Percentiles rank a stretch among this genome's conserved stretches.
phyloP scores from a whole-genome alignment of 1,140 invertebrate genomes.

The Drosophila albomicans region DNA sequence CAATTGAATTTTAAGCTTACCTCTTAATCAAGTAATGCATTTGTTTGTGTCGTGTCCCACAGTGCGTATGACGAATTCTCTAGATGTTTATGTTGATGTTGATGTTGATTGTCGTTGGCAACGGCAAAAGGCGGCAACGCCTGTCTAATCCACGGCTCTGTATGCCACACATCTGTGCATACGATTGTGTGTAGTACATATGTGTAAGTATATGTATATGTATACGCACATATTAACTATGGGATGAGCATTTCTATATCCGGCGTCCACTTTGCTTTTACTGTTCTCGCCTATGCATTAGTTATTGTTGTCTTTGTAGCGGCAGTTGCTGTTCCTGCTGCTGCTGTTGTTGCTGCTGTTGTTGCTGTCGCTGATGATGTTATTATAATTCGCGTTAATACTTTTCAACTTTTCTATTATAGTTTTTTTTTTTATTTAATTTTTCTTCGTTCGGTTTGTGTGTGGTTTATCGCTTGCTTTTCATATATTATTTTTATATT shows the following conservation, averaged over 20 bases:
- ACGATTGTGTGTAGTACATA: neutral
- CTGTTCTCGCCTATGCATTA: conserved; percentile 21
- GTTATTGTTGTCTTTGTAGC: conserved; percentile 17
- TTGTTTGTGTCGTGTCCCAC: conserved; percentile 67
- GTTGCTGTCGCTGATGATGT: conserved; percentile 20
- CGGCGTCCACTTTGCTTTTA: conserved; percentile 52
- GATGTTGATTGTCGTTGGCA: conserved; percentile 63
- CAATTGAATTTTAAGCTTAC: conserved; percentile 48
- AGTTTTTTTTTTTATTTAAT: neutral
- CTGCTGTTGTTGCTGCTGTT: conserved; percentile 2
- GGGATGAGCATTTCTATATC: conserved; percentile 43
- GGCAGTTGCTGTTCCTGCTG: conserved; percentile 7
- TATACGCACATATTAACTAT: conserved; percentile 40
- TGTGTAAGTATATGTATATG: conserved; percentile 35
- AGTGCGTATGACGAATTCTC: conserved; percentile 74
- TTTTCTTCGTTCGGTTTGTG: conserved; percentile 8
- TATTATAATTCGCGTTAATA: conserved; percentile 44
- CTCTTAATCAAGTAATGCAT: conserved; percentile 67
- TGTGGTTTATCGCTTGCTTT: conserved; percentile 11
- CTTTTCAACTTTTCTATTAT: conserved; percentile 30
- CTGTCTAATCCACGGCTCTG: conserved; percentile 70
- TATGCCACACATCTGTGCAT: conserved; percentile 29
- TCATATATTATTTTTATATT: conserved; percentile 14
- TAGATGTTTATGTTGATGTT: conserved; percentile 7
- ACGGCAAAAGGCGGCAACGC: conserved; percentile 14